Base-by-base conservation (phyloP, 2,888 invertebrate species). In the Caenorhabditis becei region DNA sequence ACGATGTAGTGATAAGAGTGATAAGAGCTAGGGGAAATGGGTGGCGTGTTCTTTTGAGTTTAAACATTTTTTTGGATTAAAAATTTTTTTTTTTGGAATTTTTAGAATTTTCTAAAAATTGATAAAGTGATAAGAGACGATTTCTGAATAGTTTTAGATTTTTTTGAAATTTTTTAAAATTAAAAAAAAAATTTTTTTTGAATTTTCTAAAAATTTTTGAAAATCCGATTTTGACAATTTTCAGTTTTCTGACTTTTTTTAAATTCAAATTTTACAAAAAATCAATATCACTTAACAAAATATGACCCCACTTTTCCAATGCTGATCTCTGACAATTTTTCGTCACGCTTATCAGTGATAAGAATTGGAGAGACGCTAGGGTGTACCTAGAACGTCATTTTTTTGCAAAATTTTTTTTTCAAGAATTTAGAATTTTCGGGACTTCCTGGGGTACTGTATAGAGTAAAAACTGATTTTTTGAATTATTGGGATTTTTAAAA, bases 171-270 rank as follows among this genome's bases (percentile, higher is more conserved):
- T 44, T 14, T 44, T 14, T 3, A 44, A 44, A 44, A n/a, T 44
- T 44, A 49, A 49, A 49, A 49, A 8, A 7, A 4, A 49, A 49
- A 49, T 32, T 28, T 32, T 58, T 58, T 56, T n/a, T n/a, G 41
- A 11, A 11, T 59, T 59, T 37, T 41, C 41, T 16, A 23, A 37
- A 41, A 59, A 59, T 37, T 24, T 37, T 59, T 37, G 2, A 37
- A 37, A 20, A 59, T 59, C 2, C 14, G 14, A 41, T 24, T 51
- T 51, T 14, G 41, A 41, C 8, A 41, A 41, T 41, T 41, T 14
- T 14, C 7, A 41, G 2, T 41, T 41, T 41, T 41, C 41, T 32
- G 32, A 32, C 32, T 7, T 7, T 32, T 32, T 32, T 32, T 32
- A 32, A 32, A 32, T 4, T 7, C 4, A 32, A 32, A 32, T 32